Evolutionary conservation across 2,113 vertebrate species (phyloP).

Genomic region (Corythaixoides concolor): DNA sequence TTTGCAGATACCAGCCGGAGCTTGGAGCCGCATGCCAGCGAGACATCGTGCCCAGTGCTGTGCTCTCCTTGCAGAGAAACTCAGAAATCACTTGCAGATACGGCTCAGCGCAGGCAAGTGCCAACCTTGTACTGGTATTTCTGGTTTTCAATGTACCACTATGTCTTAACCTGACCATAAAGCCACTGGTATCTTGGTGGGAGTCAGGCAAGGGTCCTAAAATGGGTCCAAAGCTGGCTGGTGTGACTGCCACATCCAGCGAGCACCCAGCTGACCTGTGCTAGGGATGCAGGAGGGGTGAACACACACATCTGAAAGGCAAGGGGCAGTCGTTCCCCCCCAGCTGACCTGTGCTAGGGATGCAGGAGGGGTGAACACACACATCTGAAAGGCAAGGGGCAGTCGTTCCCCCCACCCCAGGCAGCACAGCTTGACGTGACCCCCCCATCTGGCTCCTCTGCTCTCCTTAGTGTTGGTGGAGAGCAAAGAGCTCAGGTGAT

Average conservation of each 20-base stretch:
- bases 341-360: background rate
- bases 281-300: background rate
- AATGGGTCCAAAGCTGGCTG: background rate
- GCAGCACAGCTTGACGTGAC: background rate
- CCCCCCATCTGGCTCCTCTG: background rate
- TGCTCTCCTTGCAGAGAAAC: background rate
- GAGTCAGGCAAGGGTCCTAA: background rate
- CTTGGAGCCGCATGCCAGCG: rapidly evolving
- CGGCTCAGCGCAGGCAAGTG: background rate
- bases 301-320: background rate
- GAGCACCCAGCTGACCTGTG: background rate
- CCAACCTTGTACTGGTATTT: background rate
- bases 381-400: background rate
- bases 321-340: rapidly evolving
- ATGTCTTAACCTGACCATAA: background rate
- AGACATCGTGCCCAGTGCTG: rapidly evolving
- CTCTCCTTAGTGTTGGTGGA: background rate
- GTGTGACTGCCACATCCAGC: background rate
- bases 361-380: background rate
- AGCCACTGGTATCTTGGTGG: background rate
- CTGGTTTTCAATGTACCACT: background rate
- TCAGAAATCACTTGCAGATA: background rate
- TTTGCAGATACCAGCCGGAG: background rate
- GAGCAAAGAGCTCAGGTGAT: background rate
- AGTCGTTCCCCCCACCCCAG: rapidly evolving